phyloP scores from a whole-genome alignment of 1,140 invertebrate species.

The Calephelis nemesis region DNA sequence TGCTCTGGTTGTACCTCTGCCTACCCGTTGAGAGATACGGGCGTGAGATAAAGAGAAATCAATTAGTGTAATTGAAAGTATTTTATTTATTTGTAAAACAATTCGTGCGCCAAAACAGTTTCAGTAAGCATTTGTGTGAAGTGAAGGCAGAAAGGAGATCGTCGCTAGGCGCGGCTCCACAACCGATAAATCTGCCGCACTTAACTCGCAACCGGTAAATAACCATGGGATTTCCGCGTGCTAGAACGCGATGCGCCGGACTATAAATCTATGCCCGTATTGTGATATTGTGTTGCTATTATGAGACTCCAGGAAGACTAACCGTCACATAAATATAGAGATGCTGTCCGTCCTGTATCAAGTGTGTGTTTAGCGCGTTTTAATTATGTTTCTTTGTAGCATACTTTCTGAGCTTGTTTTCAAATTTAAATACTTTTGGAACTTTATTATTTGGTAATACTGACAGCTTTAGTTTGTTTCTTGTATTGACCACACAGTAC shows the following conservation, averaged over 20 bases:
- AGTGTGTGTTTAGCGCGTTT: not conserved
- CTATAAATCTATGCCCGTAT: conserved; percentile 77
- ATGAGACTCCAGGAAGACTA: conserved; percentile 56
- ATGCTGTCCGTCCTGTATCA: conserved; percentile 27
- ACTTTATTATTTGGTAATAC: too few relatives aligned
- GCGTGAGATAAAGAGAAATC: too few relatives aligned
- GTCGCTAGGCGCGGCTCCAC: conserved; percentile 53
- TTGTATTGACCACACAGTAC: too few relatives aligned
- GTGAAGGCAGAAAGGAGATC: conserved; percentile 58
- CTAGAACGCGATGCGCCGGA: conserved; percentile 65
- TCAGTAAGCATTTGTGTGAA: conserved; percentile 5
- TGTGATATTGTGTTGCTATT: conserved; percentile 79
- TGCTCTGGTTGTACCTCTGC: too few relatives aligned
- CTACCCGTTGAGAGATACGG: too few relatives aligned
- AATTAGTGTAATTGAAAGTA: too few relatives aligned
- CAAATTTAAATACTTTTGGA: too few relatives aligned
- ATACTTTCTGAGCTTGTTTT: too few relatives aligned
- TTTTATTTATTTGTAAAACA: too few relatives aligned
- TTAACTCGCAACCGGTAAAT: conserved; percentile 78
- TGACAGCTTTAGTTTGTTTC: too few relatives aligned
- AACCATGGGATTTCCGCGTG: conserved; percentile 78
- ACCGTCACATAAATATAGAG: conserved; percentile 68
- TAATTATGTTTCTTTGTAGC: not conserved
- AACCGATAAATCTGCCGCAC: conserved; percentile 76
- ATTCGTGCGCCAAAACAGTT: too few relatives aligned